A percentile compares a stretch with the other conserved stretches of the same genome.
phyloP scores from a whole-genome alignment of 2,113 vertebrate genomes.

The Bubo scandiacus region DNA sequence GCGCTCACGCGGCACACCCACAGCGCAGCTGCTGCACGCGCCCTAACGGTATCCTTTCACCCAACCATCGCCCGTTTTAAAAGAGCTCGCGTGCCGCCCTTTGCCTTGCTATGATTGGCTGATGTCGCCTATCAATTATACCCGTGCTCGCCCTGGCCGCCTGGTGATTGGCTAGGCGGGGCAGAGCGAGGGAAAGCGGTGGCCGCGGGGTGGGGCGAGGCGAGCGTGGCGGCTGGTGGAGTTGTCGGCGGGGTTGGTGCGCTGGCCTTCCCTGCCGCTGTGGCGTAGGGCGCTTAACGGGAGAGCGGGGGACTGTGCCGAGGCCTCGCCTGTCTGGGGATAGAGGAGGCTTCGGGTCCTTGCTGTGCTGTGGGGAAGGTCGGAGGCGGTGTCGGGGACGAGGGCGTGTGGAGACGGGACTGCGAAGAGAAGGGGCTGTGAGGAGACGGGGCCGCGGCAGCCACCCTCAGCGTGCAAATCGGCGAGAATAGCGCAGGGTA shows the following conservation, averaged over 20 bases:
- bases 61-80: no score
- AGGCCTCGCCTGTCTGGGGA: neutral
- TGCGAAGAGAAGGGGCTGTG: neutral
- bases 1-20: no score
- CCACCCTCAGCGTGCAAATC: neutral
- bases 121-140: no score
- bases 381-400: neutral
- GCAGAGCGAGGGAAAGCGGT: no score
- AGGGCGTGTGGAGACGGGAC: neutral
- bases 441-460: neutral
- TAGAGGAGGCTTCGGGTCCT: neutral
- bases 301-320: rapidly evolving
- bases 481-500: neutral
- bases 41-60: no score
- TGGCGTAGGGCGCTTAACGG: neutral
- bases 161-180: no score
- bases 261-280: rapidly evolving
- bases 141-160: no score
- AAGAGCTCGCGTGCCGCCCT: no score
- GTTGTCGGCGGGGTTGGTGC: rapidly evolving
- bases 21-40: no score
- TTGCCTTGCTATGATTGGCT: no score
- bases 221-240: neutral
- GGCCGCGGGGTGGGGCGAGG: neutral
- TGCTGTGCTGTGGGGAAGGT: neutral